Percentiles rank a stretch among this genome's conserved stretches.
Evolutionary conservation across 2,113 vertebrate genomes (phyloP).

Genomic region (Stictonetta naevosa): DNA sequence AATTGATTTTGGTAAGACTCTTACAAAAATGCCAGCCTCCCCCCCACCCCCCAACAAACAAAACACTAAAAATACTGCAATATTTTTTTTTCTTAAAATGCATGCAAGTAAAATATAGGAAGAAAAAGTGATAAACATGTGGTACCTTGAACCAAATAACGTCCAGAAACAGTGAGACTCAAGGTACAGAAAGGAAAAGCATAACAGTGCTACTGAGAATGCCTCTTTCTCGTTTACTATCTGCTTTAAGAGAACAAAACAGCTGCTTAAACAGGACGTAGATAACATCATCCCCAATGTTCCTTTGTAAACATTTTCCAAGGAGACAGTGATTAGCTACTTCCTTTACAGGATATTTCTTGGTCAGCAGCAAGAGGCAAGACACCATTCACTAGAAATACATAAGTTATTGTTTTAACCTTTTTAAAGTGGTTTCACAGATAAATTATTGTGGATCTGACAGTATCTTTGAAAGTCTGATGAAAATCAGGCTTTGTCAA

Average conservation of each 20-base stretch:
- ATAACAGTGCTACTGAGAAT: not conserved
- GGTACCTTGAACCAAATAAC: not conserved
- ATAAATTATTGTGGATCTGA: not conserved
- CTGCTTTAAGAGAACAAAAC: constrained; percentile 25
- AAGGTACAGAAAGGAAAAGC: constrained; percentile 25
- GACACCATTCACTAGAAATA: constrained; percentile 13
- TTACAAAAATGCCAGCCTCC: not conserved
- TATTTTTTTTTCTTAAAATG: not conserved
- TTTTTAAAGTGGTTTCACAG: constrained; percentile 20
- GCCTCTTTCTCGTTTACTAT: not conserved
- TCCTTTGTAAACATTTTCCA: constrained; percentile 55
- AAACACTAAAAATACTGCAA: not conserved
- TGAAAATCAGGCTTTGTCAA: not conserved
- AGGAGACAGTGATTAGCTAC: constrained; percentile 46
- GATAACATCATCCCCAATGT: constrained; percentile 37
- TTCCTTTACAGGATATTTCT: constrained; percentile 43
- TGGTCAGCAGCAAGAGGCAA: constrained; percentile 2
- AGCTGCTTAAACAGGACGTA: constrained; percentile 48
- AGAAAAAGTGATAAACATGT: not conserved
- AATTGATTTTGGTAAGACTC: not conserved
- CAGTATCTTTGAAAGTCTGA: constrained; percentile 1
- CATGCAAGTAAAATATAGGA: not conserved
- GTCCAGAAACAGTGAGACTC: not conserved
- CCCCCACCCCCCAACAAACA: not conserved
- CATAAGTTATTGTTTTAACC: constrained; percentile 23